Conservation (phyloP, 2,797 vertebrate species). For the Champsocephalus esox region DNA sequence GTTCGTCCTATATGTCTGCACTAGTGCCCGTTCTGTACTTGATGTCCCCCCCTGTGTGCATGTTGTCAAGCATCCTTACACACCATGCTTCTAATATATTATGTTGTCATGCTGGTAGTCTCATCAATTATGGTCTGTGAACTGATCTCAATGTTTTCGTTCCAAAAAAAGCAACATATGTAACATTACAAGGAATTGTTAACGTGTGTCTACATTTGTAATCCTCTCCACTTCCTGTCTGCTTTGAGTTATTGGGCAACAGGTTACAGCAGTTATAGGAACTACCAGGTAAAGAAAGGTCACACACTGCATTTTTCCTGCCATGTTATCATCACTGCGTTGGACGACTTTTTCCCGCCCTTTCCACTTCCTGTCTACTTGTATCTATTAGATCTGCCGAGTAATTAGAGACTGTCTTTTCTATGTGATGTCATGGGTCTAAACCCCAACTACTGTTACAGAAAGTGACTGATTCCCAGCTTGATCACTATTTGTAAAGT, state of each 20-base stretch:
- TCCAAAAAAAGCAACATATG: constrained; percentile 24
- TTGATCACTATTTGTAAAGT: constrained; percentile 21
- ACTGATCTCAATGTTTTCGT: constrained; percentile 32
- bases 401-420: constrained; percentile 15
- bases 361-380: constrained; percentile 27
- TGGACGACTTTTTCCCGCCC: constrained; percentile 1
- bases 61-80: constrained; percentile 26
- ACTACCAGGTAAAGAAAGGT: constrained; percentile 41
- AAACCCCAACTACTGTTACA: neutral
- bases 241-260: constrained; percentile 38
- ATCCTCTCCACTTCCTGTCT: constrained; percentile 43
- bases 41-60: constrained; percentile 19
- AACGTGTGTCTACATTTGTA: constrained; percentile 39
- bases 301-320: constrained; percentile 26
- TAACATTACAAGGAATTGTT: constrained; percentile 35
- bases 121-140: constrained; percentile 22
- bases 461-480: constrained; percentile 9
- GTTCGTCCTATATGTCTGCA: constrained; percentile 26
- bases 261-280: constrained; percentile 32
- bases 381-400: constrained; percentile 1
- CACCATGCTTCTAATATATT: constrained; percentile 34
- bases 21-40: constrained; percentile 12
- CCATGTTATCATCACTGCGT: constrained; percentile 30
- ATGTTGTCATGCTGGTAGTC: constrained; percentile 7
- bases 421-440: constrained; percentile 21